Base-by-base conservation (phyloP, 2,888 invertebrate species). In the Erebia palarica region DNA sequence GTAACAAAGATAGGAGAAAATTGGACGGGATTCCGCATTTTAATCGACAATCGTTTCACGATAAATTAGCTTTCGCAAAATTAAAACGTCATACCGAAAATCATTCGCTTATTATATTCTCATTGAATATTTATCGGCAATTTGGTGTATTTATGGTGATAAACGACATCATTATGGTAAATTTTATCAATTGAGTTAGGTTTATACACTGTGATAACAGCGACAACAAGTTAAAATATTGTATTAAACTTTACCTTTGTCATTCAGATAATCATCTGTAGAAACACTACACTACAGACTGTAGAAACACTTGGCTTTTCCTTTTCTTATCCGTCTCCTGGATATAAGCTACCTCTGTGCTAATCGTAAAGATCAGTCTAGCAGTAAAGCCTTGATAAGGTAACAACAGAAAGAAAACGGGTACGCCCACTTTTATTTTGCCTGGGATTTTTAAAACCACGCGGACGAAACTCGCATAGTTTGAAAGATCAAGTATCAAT, bases 81-180 rank as follows among this genome's bases (percentile, higher is more conserved):
- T 77, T 76, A 77, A 76, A 77, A 75, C 69, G 73, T 76, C 73
- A 75, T 71, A 73, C 67, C 73, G 75, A 75, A 75, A 77, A 76
- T 77, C 72, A 75, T 70, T 72, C 70, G 70, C 75, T 75, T 75
- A 73, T 76, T 75, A 77, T 76, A 71, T 74, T 76, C 70, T 75
- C 76, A 76, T 77, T 77, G 73, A 75, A 75, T 77, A 76, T 77
- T 76, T 77, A 77, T 75, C 73, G 73, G 72, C 72, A 73, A 75
- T 72, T 69, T 69, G 65, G 75, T 76, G 71, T 75, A 76, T 75
- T 75, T 72, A 75, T 76, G 68, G 73, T 76, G 76, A 76, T 74
- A 76, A 75, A 76, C 68, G 71, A 71, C 55, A 68, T 69, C 57
- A 74, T 76, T 71, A 71, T 69, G 68, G 74, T 68, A 65, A 74